phyloP scores from a whole-genome alignment of 1,140 invertebrate species.

The Micrasema minimum region DNA sequence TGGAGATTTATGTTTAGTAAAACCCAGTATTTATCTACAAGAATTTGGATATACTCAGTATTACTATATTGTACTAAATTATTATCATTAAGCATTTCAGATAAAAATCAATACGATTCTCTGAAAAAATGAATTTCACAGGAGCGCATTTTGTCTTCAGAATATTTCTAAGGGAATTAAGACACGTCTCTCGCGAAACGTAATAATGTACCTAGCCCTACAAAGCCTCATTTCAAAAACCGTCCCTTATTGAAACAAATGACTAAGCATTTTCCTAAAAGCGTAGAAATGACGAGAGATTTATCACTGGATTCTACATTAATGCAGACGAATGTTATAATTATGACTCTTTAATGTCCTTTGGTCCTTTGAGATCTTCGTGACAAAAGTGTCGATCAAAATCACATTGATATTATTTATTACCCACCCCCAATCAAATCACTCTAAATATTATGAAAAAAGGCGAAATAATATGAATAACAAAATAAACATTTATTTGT shows the following conservation, averaged over 20 bases:
- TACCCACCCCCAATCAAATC: background rate
- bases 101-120: no score
- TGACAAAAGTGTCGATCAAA: background rate
- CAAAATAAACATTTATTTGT: no score
- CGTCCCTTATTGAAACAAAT: slow-evolving; percentile 16
- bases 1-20: no score
- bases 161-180: background rate
- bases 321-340: slow-evolving; percentile 26
- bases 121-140: no score
- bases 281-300: slow-evolving; percentile 8
- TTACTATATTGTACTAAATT: no score
- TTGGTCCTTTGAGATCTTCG: background rate
- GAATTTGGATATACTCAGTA: no score
- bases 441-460: no score
- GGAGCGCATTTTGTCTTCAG: no score
- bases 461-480: no score
- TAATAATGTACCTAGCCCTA: background rate
- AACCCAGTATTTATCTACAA: no score
- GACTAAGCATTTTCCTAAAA: slow-evolving; percentile 15
- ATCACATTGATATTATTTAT: background rate
- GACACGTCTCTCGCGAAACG: background rate
- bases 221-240: slow-evolving; percentile 4
- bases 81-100: no score
- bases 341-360: slow-evolving; percentile 7
- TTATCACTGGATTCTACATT: slow-evolving; percentile 6